phyloP scores from a whole-genome alignment of 1,140 invertebrate genomes.

The Drosophila pachea region DNA sequence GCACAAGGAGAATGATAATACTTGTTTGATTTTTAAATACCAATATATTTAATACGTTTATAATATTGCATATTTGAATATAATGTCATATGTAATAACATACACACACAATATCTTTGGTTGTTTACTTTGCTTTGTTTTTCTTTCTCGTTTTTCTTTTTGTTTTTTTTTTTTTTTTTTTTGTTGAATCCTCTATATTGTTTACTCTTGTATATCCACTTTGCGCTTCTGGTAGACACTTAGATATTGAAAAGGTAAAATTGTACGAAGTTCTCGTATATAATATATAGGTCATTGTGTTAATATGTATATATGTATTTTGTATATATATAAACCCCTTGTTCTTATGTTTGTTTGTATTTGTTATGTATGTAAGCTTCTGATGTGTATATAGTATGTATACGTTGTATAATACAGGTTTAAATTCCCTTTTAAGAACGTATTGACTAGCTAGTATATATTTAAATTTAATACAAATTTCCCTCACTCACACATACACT shows the following conservation, averaged over 20 bases:
- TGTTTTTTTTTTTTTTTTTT: conserved; percentile 41
- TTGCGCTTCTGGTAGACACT: conserved; percentile 67
- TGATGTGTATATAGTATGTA: conserved; percentile 19
- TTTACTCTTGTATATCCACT: conserved; percentile 17
- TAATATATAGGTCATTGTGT: conserved; percentile 3
- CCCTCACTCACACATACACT: neutral
- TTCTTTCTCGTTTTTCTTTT: conserved; percentile 26
- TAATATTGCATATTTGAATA: conserved; percentile 53
- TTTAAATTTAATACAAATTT: neutral
- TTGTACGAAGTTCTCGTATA: conserved; percentile 67
- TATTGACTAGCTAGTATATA: conserved; percentile 28
- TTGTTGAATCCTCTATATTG: too few relatives aligned
- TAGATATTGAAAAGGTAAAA: conserved; percentile 76
- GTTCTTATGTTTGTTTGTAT: conserved; percentile 10
- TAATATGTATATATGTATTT: conserved; percentile 8
- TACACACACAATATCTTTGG: conserved; percentile 53
- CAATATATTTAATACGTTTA: conserved; percentile 71
- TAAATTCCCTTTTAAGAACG: conserved; percentile 25
- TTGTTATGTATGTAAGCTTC: conserved; percentile 1
- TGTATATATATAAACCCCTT: conserved; percentile 41
- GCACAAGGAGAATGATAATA: neutral
- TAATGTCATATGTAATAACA: conserved; percentile 47
- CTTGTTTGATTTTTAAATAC: conserved; percentile 54
- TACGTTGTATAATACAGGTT: conserved; percentile 46
- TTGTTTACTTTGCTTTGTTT: conserved; percentile 30